Percentiles rank a stretch among this genome's conserved stretches.
phyloP scores from a whole-genome alignment of 2,113 vertebrate genomes.

The Ovis canadensis region DNA sequence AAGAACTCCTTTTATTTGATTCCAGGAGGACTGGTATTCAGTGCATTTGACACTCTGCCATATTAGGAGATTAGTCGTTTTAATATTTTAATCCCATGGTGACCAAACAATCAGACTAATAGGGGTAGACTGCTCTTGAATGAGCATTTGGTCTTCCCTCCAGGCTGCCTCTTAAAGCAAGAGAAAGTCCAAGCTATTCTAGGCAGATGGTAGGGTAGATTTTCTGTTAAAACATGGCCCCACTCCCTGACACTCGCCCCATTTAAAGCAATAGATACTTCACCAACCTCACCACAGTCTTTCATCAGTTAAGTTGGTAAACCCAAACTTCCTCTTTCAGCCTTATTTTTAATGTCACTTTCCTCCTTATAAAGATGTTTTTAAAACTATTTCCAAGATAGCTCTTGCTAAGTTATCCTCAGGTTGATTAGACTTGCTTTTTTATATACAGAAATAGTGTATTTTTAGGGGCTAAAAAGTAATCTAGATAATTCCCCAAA shows the following conservation, averaged over 20 bases:
- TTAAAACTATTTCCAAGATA: neutral
- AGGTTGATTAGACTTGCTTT: neutral
- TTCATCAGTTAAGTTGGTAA: neutral
- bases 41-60: slow-evolving; percentile 30
- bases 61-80: slow-evolving; percentile 30
- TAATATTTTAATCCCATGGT: slow-evolving; percentile 52
- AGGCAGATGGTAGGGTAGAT: neutral
- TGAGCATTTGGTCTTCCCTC: neutral
- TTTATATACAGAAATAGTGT: neutral
- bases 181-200: neutral
- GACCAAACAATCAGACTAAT: slow-evolving; percentile 6
- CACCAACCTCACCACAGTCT: neutral
- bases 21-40: neutral
- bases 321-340: neutral
- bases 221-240: neutral
- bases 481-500: neutral
- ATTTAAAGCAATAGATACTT: neutral
- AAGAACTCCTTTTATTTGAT: slow-evolving; percentile 14
- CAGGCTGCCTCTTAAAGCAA: neutral
- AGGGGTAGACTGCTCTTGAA: neutral
- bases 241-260: neutral
- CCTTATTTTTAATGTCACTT: slow-evolving; percentile 4
- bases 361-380: neutral
- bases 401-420: neutral
- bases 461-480: neutral